These are phyloP conservation scores for Ramphastos sulfuratus DNA, from an alignment of 2,113 vertebrate genomes.

Conservation along the genomic window DNA sequence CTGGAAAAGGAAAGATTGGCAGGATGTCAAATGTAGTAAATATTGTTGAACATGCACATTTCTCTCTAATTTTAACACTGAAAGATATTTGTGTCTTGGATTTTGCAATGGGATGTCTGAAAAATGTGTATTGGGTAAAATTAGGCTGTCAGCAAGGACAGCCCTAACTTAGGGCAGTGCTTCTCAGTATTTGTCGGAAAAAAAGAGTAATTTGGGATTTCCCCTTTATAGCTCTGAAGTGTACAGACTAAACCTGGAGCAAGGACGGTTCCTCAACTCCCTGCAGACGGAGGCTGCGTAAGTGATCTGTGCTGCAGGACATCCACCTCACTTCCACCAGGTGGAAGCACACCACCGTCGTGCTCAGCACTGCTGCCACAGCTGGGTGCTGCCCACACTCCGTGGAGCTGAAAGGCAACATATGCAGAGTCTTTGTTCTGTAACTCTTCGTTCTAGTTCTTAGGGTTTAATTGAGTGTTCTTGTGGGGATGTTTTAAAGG, in stretches of 20 bases:
- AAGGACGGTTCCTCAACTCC: conserved; percentile 93
- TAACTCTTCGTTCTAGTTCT: not conserved
- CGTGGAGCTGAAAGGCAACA: not conserved
- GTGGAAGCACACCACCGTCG: conserved; percentile 59
- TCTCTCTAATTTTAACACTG: not conserved
- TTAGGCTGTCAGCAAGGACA: not conserved
- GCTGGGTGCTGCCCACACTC: not conserved
- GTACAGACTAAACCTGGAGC: conserved; percentile 93
- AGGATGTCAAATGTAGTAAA: not conserved
- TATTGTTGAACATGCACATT: not conserved
- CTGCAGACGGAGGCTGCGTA: conserved; percentile 91
- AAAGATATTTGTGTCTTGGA: not conserved
- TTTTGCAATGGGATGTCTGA: not conserved
- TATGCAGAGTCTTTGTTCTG: not conserved
- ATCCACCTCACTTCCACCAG: conserved; percentile 56
- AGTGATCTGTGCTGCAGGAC: conserved; percentile 59
- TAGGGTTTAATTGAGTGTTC: conserved; percentile 24
- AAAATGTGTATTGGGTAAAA: not conserved
- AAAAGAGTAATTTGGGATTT: not conserved
- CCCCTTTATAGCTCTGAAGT: conserved; percentile 86
- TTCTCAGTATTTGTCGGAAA: not conserved
- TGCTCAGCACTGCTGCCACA: not conserved
- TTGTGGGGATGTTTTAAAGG: conserved; percentile 6
- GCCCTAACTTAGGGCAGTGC: not conserved
- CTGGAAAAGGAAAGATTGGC: not conserved